phyloP scores from a whole-genome alignment of 2,797 vertebrate species.

The Aeoliscus strigatus region DNA sequence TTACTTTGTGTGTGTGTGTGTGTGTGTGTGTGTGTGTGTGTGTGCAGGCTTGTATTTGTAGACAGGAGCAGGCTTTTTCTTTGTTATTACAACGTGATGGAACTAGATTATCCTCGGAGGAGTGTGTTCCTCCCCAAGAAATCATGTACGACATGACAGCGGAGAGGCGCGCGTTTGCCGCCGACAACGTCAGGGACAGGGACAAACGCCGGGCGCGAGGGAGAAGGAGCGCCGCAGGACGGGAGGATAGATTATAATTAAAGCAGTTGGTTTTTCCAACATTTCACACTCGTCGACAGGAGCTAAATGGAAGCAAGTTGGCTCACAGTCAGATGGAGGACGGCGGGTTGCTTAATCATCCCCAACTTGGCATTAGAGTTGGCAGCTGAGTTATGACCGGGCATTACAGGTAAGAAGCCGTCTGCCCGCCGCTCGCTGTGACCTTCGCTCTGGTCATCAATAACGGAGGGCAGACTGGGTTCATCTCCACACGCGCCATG shows the following conservation, averaged over 20 bases:
- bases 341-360: slow-evolving; percentile 64
- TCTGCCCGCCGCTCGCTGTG: slow-evolving; percentile 47
- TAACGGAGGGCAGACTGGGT: slow-evolving; percentile 47
- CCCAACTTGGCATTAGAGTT: slow-evolving; percentile 31
- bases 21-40: neutral
- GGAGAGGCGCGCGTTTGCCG: too few species aligned
- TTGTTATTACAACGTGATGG: slow-evolving; percentile 11
- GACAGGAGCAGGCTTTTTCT: slow-evolving; percentile 1
- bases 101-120: slow-evolving; percentile 18
- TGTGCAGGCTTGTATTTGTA: neutral
- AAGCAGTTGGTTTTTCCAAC: slow-evolving; percentile 45
- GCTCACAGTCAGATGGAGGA: slow-evolving; percentile 53
- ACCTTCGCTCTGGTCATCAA: slow-evolving; percentile 71
- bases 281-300: slow-evolving; percentile 46
- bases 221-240: neutral
- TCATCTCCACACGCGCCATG: too few species aligned
- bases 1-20: neutral
- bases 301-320: slow-evolving; percentile 61
- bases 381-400: slow-evolving; percentile 71
- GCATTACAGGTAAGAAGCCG: slow-evolving; percentile 57
- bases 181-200: slow-evolving; percentile 10
- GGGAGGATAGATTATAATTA: slow-evolving; percentile 38
- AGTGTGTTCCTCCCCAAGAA: slow-evolving; percentile 26
- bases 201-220: slow-evolving; percentile 2
- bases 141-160: slow-evolving; percentile 26